Percentiles rank a stretch among this genome's conserved stretches.
These are phyloP conservation scores for Heliconius nattereri DNA, from an alignment of 1,140 invertebrate species.

Conservation along the genomic window DNA sequence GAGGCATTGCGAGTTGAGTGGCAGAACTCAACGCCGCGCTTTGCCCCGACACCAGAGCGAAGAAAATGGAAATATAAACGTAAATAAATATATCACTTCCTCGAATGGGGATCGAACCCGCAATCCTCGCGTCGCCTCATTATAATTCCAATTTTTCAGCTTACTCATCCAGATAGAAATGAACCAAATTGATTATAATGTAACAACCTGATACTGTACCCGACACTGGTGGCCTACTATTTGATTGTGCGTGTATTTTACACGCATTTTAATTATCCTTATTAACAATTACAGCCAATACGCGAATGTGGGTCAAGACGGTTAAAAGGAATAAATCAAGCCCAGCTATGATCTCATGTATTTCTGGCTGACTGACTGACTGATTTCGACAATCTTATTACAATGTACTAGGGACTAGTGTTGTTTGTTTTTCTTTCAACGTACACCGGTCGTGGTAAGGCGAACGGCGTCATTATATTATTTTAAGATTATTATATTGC, in stretches of 20 bases:
- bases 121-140: background rate
- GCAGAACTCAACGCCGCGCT: too few species aligned
- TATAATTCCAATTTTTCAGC: background rate
- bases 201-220: conserved; percentile 20
- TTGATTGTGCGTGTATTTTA: conserved; percentile 57
- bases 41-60: too few species aligned
- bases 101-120: too few species aligned
- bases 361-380: conserved; percentile 32
- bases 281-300: conserved; percentile 80
- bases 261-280: conserved; percentile 79
- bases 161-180: background rate
- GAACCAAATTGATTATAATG: background rate
- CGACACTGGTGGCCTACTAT: conserved; percentile 16
- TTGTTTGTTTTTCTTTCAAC: conserved; percentile 38
- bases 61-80: too few species aligned
- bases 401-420: conserved; percentile 45
- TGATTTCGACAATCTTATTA: conserved; percentile 27
- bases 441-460: conserved; percentile 53
- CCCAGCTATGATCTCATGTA: conserved; percentile 72
- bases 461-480: conserved; percentile 72
- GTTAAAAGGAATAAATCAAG: conserved; percentile 79
- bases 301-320: conserved; percentile 76
- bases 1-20: too few species aligned
- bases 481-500: conserved; percentile 75
- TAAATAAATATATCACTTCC: too few species aligned